Evolutionary conservation across 2,797 vertebrate genomes (phyloP).

Genomic region (Oryzias dopingdopingensis): DNA sequence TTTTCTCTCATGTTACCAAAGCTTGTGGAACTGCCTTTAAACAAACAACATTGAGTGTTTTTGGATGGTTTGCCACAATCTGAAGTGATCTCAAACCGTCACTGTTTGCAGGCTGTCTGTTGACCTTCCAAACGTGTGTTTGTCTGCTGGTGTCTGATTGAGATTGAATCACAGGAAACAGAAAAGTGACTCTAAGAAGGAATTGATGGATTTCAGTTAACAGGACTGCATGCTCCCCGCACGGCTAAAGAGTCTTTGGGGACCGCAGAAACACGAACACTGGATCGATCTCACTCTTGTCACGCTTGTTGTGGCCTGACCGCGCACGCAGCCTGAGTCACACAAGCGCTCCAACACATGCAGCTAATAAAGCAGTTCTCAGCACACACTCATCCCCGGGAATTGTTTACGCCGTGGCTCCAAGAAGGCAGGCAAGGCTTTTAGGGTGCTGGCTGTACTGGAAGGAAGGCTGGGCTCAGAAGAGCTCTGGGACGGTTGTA

Average conservation of each 20-base stretch:
- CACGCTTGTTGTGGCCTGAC: slow-evolving; percentile 10
- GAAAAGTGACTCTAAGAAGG: not conserved
- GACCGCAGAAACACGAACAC: slow-evolving; percentile 22
- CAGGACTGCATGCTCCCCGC: slow-evolving; percentile 20
- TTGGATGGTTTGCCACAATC: no score
- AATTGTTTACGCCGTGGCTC: slow-evolving; percentile 26
- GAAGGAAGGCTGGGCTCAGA: slow-evolving; percentile 45
- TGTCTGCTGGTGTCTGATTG: no score
- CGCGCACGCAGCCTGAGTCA: slow-evolving; percentile 3
- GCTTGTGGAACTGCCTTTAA: no score
- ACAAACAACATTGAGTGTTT: no score
- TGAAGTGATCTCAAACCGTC: no score
- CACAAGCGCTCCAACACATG: not conserved
- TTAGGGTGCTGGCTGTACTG: slow-evolving; percentile 51
- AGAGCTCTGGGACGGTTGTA: slow-evolving; percentile 23
- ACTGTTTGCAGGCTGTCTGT: no score
- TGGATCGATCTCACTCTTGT: slow-evolving; percentile 40
- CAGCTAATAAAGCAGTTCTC: slow-evolving; percentile 2
- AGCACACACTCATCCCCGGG: not conserved
- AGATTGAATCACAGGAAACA: no score
- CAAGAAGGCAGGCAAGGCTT: slow-evolving; percentile 56
- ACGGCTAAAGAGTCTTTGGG: slow-evolving; percentile 31
- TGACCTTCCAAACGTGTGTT: no score
- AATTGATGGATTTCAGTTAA: slow-evolving; percentile 28
- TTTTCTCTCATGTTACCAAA: no score